phyloP scores from a whole-genome alignment of 2,113 vertebrate species.

The Rhinolophus ferrumequinum region DNA sequence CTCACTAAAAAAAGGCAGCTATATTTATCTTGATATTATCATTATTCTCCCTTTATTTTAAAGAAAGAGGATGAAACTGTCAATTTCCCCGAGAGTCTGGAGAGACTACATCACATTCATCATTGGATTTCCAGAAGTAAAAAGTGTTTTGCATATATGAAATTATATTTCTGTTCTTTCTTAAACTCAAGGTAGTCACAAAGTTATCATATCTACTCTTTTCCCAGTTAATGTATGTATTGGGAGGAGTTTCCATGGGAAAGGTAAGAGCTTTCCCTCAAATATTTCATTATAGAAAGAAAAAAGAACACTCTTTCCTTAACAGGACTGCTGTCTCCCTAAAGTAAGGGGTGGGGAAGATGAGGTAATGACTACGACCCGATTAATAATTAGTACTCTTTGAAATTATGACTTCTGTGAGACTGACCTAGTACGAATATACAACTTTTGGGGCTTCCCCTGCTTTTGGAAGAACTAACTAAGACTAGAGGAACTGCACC shows the following conservation, averaged over 20 bases:
- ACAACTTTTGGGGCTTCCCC: neutral
- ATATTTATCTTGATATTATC: neutral
- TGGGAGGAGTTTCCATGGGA: neutral
- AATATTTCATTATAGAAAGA: neutral
- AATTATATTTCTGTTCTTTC: conserved; percentile 32
- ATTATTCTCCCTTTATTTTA: conserved; percentile 41
- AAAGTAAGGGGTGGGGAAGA: neutral
- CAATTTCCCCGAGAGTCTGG: conserved; percentile 4
- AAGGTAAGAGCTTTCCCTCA: neutral
- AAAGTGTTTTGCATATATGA: neutral
- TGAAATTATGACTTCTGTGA: neutral
- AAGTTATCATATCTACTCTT: neutral
- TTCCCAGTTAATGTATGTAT: neutral
- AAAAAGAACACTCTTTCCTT: neutral
- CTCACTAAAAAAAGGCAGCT: neutral
- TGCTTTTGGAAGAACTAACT: neutral
- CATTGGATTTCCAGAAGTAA: neutral
- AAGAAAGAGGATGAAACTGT: neutral
- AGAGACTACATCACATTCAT: neutral
- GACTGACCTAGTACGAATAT: neutral
- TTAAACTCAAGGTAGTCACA: neutral
- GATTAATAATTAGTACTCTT: neutral
- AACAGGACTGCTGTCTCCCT: neutral
- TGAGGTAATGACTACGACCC: neutral
- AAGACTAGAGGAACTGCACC: neutral